Conservation (phyloP, 2,888 invertebrate genomes). For the Pegoplata infirma region DNA sequence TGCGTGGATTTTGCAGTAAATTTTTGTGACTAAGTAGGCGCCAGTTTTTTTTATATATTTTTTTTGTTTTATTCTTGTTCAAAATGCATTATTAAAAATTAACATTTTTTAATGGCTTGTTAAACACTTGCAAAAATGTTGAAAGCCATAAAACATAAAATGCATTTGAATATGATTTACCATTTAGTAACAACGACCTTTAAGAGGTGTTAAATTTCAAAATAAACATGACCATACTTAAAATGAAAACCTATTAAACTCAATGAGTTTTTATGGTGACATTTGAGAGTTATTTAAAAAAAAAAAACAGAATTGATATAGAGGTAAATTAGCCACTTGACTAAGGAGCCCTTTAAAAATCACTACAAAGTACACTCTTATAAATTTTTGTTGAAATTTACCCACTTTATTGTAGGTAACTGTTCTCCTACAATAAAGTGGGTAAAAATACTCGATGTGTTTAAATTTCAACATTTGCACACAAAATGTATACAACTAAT, state of each 20-base stretch:
- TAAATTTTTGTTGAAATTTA: too few relatives aligned
- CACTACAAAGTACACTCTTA: not conserved
- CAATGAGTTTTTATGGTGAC: not conserved
- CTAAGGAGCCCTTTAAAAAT: not conserved
- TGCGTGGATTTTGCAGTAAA: slow-evolving; percentile 35
- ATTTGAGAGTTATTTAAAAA: not conserved
- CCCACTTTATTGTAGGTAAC: too few relatives aligned
- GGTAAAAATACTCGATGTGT: too few relatives aligned
- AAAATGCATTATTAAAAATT: slow-evolving; percentile 37
- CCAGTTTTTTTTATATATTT: not conserved
- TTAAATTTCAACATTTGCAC: too few relatives aligned
- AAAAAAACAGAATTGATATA: too few relatives aligned
- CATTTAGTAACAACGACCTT: not conserved
- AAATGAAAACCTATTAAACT: not conserved
- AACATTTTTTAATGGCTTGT: slow-evolving; percentile 43
- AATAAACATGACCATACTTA: not conserved
- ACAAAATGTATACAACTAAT: too few relatives aligned
- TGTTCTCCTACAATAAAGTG: too few relatives aligned
- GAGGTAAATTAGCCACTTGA: not conserved
- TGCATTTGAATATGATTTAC: not conserved
- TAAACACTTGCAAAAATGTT: slow-evolving; percentile 31
- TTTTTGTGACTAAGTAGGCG: slow-evolving; percentile 6
- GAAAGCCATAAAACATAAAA: not conserved
- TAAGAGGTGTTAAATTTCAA: slow-evolving; percentile 26
- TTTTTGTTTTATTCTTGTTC: too few relatives aligned